phyloP scores from a whole-genome alignment of 2,113 vertebrate genomes.

The Notiomystis cincta region DNA sequence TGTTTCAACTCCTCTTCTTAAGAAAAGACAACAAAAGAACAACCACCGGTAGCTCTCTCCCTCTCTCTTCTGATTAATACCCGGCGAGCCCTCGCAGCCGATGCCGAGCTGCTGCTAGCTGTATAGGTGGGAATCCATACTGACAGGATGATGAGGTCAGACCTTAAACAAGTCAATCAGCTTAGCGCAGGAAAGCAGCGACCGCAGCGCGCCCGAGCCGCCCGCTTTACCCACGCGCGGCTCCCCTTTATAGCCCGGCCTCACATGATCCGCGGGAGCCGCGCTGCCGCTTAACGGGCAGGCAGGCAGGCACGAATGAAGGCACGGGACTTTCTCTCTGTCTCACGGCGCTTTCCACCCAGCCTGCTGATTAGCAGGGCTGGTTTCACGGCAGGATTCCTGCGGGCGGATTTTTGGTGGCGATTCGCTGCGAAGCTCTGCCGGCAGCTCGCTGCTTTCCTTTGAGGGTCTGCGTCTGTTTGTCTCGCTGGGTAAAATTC shows the following conservation, averaged over 20 bases:
- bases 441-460: background rate
- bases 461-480: background rate
- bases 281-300: constrained; percentile 61
- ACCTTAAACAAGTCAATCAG: constrained; percentile 88
- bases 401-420: background rate
- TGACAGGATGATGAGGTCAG: constrained; percentile 90
- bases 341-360: background rate
- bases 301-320: constrained; percentile 68
- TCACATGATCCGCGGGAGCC: constrained; percentile 73
- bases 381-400: background rate
- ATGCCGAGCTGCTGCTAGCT: constrained; percentile 70
- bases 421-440: background rate
- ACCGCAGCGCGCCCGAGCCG: constrained; percentile 68
- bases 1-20: constrained; percentile 63
- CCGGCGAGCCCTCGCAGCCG: constrained; percentile 65
- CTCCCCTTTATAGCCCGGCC: constrained; percentile 68
- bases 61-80: constrained; percentile 21
- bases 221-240: constrained; percentile 65
- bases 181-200: constrained; percentile 78
- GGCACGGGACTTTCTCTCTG: constrained; percentile 7
- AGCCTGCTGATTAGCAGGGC: background rate
- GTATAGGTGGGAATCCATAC: constrained; percentile 80
- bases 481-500: background rate
- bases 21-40: constrained; percentile 65
- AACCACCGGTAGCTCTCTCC: constrained; percentile 15